These are phyloP conservation scores for Hippolais icterina DNA, from an alignment of 2,113 vertebrate species.

Conservation along the genomic window DNA sequence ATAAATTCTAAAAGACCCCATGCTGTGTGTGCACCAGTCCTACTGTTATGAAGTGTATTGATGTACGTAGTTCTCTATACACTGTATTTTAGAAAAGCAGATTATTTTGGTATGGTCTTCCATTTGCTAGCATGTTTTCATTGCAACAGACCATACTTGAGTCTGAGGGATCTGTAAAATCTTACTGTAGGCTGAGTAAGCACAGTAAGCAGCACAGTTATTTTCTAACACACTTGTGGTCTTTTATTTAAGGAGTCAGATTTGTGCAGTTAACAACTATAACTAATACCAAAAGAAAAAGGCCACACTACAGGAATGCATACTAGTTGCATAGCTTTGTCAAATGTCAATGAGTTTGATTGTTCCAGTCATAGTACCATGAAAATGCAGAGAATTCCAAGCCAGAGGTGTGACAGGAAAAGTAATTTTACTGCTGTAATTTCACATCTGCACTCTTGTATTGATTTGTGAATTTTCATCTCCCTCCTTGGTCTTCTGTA, in stretches of 20 bases:
- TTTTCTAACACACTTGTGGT: not conserved
- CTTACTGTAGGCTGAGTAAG: not conserved
- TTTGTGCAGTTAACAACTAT: not conserved
- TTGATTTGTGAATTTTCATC: not conserved
- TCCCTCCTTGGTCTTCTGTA: not conserved
- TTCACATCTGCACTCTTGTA: not conserved
- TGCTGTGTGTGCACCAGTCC: not conserved
- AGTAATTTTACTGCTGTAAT: not conserved
- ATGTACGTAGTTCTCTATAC: not conserved
- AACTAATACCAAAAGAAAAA: not conserved
- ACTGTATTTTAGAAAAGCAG: not conserved
- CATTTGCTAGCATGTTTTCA: not conserved
- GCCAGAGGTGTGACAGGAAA: not conserved
- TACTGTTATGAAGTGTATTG: not conserved
- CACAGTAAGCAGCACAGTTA: not conserved
- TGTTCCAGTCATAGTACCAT: not conserved
- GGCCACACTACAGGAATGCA: not conserved
- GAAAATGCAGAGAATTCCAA: not conserved
- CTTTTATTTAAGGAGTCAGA: not conserved
- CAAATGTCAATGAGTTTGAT: not conserved
- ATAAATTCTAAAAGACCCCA: not conserved
- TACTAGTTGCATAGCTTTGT: slow-evolving; percentile 16
- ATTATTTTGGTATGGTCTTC: not conserved
- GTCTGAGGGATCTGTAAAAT: not conserved
- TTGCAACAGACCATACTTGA: not conserved